Evolutionary conservation across 2,888 invertebrate species (phyloP).

Genomic region (Amitus sp.): DNA sequence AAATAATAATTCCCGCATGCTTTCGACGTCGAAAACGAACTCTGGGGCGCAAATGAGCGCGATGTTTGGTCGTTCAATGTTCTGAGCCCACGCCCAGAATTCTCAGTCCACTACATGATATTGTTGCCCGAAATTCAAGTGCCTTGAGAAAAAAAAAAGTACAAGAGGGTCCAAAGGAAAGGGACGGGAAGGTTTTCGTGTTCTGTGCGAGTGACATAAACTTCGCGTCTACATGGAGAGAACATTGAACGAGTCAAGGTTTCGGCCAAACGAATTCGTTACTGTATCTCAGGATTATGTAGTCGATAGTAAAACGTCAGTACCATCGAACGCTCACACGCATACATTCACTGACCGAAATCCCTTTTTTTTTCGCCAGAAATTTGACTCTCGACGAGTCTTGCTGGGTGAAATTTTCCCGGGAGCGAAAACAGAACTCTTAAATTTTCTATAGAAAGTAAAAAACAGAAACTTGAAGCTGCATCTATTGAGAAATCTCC

Average conservation of each 20-base stretch:
- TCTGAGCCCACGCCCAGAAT: constrained; percentile 56
- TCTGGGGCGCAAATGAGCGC: constrained; percentile 51
- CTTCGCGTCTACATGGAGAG: constrained; percentile 19
- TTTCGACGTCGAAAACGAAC: neutral
- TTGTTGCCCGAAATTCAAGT: constrained; percentile 44
- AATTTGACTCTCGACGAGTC: no score
- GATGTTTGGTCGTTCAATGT: constrained; percentile 51
- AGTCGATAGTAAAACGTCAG: constrained; percentile 5
- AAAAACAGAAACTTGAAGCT: no score
- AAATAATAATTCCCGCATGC: neutral
- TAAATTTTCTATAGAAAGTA: no score
- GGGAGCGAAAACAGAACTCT: no score
- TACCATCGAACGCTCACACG: no score
- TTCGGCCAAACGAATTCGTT: constrained; percentile 11
- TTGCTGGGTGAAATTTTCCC: no score
- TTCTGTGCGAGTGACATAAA: constrained; percentile 24
- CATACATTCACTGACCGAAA: neutral
- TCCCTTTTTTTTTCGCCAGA: neutral
- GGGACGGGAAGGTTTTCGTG: neutral
- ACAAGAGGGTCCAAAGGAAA: constrained; percentile 10
- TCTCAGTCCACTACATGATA: constrained; percentile 55
- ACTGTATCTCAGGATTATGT: constrained; percentile 4
- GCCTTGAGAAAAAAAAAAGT: constrained; percentile 14
- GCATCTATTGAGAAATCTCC: neutral
- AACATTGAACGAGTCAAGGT: constrained; percentile 3